These are phyloP conservation scores for Pyrgilauda ruficollis DNA, from an alignment of 2,113 vertebrate genomes.

Conservation along the genomic window DNA sequence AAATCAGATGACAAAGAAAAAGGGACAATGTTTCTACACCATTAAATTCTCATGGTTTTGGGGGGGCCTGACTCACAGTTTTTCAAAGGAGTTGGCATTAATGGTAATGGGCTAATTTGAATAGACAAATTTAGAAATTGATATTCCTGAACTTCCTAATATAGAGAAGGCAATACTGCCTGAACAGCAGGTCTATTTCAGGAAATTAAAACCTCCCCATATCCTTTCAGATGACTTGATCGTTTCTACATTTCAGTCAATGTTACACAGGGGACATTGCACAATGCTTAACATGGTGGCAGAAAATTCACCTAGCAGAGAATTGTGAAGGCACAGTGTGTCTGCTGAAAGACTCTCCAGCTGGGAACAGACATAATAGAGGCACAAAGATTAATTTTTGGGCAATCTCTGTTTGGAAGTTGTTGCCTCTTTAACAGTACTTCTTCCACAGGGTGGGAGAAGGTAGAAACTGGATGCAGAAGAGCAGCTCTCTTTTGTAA, in stretches of 20 bases:
- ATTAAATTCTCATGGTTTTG: constrained; percentile 31
- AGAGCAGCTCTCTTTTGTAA: neutral
- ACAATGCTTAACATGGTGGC: constrained; percentile 33
- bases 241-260: constrained; percentile 57
- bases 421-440: constrained; percentile 1
- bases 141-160: constrained; percentile 68
- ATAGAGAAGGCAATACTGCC: constrained; percentile 56
- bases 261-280: constrained; percentile 59
- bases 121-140: constrained; percentile 65
- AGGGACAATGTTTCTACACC: constrained; percentile 39
- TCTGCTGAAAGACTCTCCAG: constrained; percentile 17
- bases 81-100: constrained; percentile 53
- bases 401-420: constrained; percentile 14
- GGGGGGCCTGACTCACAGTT: neutral
- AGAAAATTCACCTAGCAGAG: constrained; percentile 57
- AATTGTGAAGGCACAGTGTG: neutral
- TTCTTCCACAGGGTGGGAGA: neutral
- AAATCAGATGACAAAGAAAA: constrained; percentile 42
- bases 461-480: neutral
- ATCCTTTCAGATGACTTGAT: constrained; percentile 66
- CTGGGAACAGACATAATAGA: constrained; percentile 41
- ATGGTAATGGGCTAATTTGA: constrained; percentile 58
- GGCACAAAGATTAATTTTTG: constrained; percentile 38
- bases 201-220: constrained; percentile 62
- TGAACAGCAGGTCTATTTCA: constrained; percentile 68